Conservation (phyloP, 2,888 invertebrate genomes). For the Bellardia bayeri region DNA sequence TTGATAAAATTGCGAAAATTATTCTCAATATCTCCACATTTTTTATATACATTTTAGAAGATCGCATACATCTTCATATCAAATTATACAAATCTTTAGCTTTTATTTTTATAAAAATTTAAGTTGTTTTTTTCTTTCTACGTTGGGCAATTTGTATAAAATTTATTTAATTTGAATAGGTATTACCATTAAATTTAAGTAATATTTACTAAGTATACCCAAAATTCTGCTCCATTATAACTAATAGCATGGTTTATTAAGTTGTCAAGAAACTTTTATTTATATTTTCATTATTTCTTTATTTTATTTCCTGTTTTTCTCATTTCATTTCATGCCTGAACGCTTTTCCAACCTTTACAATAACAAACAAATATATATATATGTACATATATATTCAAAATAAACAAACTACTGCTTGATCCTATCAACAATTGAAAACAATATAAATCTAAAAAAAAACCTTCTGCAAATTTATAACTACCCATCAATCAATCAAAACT, state of each 20-base stretch:
- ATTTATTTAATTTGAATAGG: too few relatives aligned
- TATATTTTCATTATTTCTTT: conserved; percentile 70
- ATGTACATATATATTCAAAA: conserved; percentile 28
- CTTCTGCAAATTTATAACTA: conserved; percentile 53
- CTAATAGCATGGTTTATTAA: conserved; percentile 48
- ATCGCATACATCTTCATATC: too few relatives aligned
- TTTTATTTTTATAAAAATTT: too few relatives aligned
- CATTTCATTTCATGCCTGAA: conserved; percentile 74
- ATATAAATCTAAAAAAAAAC: conserved; percentile 29
- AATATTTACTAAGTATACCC: background rate
- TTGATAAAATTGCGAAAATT: too few relatives aligned
- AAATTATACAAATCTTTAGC: too few relatives aligned
- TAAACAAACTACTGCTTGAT: conserved; percentile 66
- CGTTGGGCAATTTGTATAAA: background rate
- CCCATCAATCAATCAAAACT: conserved; percentile 51
- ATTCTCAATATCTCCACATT: too few relatives aligned
- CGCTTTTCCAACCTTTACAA: conserved; percentile 64
- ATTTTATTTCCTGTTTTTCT: conserved; percentile 72
- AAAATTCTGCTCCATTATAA: background rate
- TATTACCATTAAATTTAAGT: background rate
- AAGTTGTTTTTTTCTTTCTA: background rate
- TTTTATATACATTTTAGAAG: too few relatives aligned
- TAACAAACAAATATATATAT: conserved; percentile 33
- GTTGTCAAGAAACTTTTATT: conserved; percentile 40
- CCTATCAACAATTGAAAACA: conserved; percentile 51